Evolutionary conservation across 2,888 invertebrate genomes (phyloP).

Genomic region (Trachelus tabidus): DNA sequence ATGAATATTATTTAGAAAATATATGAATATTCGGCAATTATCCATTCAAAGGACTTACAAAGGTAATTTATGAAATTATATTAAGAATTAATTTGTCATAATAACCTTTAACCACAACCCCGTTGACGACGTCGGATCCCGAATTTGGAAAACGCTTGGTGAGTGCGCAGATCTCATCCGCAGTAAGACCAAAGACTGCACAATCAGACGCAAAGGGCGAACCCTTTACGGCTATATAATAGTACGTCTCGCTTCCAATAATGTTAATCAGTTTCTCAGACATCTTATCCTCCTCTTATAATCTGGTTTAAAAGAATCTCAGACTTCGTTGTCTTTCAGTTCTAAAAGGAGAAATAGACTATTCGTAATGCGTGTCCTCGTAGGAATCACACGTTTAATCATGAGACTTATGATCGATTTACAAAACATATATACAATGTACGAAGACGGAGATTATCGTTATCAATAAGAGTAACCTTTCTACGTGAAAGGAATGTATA

Average conservation of each 20-base stretch:
- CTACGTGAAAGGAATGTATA: not conserved
- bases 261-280: constrained; percentile 49
- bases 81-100: constrained; percentile 2
- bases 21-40: no score
- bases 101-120: constrained; percentile 74
- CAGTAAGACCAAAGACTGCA: constrained; percentile 80
- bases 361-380: not conserved
- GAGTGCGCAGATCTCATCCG: constrained; percentile 77
- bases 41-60: not conserved
- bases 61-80: not conserved
- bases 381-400: not conserved
- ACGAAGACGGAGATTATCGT: not conserved
- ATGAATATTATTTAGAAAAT: no score
- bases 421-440: not conserved
- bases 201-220: constrained; percentile 81
- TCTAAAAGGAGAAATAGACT: constrained; percentile 46
- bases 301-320: constrained; percentile 27
- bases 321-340: constrained; percentile 56
- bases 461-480: not conserved
- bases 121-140: constrained; percentile 76
- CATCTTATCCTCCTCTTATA: constrained; percentile 34
- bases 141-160: constrained; percentile 77
- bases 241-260: constrained; percentile 70
- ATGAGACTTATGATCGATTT: not conserved
- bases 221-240: constrained; percentile 83